A percentile compares a stretch with the other conserved stretches of the same genome.
These are phyloP conservation scores for Zaprionus vittiger DNA, from an alignment of 1,140 invertebrate genomes.

Conservation along the genomic window DNA sequence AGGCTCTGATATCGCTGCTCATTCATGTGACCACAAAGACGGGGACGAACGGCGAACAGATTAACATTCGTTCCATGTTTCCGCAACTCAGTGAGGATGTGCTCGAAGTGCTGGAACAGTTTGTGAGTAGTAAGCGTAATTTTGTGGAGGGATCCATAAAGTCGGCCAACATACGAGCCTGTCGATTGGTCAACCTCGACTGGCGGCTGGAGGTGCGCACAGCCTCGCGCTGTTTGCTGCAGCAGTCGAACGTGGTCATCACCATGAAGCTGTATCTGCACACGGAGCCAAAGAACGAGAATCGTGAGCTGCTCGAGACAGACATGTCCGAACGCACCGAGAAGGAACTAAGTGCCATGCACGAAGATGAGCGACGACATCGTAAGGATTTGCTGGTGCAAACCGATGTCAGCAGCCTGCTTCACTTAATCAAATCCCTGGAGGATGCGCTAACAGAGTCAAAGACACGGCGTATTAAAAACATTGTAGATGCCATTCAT, in stretches of 20 bases:
- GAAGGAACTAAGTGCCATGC: conserved; percentile 53
- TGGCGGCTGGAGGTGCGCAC: conserved; percentile 78
- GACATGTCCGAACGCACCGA: conserved; percentile 53
- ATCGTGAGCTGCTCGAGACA: conserved; percentile 65
- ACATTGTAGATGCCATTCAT: conserved; percentile 76
- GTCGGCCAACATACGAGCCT: conserved; percentile 76
- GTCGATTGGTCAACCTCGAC: conserved; percentile 72
- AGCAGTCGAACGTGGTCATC: conserved; percentile 63
- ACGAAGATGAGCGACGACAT: conserved; percentile 72
- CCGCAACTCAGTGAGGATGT: conserved; percentile 60
- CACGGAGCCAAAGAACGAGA: conserved; percentile 78
- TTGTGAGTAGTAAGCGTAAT: conserved; percentile 70
- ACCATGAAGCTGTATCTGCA: conserved; percentile 79
- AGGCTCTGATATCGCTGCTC: conserved; percentile 73
- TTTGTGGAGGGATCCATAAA: conserved; percentile 82
- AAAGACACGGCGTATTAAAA: conserved; percentile 72
- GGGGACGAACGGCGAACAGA: conserved; percentile 15
- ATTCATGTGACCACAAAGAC: conserved; percentile 70
- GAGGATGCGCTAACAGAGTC: conserved; percentile 77
- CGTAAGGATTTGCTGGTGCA: conserved; percentile 77
- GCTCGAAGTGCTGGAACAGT: conserved; percentile 69
- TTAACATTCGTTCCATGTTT: conserved; percentile 48
- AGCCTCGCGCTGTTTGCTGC: conserved; percentile 64
- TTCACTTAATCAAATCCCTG: conserved; percentile 74
- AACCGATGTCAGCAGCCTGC: conserved; percentile 71